A percentile compares a stretch with the other conserved stretches of the same genome.
Conservation (phyloP, 1,140 invertebrate species). For the Meloidogyne hapla region DNA sequence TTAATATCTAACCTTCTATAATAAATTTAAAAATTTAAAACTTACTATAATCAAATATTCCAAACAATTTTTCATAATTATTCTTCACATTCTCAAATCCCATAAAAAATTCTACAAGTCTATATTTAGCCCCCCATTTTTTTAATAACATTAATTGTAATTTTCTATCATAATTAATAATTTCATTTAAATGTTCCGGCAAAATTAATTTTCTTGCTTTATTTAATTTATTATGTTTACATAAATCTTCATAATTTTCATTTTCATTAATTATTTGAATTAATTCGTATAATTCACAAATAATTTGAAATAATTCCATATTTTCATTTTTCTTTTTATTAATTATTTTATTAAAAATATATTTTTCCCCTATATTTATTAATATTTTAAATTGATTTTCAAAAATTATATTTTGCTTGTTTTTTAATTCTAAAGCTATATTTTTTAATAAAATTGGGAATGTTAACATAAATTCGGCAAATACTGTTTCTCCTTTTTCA, state of each 20-base stretch:
- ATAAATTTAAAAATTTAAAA: not conserved
- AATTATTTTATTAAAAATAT: not conserved
- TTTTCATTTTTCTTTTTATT: not conserved
- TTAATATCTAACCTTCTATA: too few species aligned
- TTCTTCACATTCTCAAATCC: not conserved
- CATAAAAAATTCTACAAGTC: not conserved
- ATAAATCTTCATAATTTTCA: not conserved
- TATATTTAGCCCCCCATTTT: not conserved
- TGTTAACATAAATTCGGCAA: not conserved
- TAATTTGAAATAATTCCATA: not conserved
- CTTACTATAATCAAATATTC: not conserved
- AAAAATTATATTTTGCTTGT: not conserved
- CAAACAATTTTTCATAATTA: not conserved
- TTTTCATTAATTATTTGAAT: not conserved
- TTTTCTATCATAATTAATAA: not conserved
- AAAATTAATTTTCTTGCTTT: not conserved
- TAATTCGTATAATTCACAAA: conserved; percentile 3
- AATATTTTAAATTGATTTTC: not conserved
- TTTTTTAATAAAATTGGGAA: not conserved
- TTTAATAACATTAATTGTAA: not conserved
- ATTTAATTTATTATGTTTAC: not conserved
- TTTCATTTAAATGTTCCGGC: not conserved
- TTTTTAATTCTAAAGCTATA: not conserved
- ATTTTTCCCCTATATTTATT: conserved; percentile 6
- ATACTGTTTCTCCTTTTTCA: not conserved